Conservation (phyloP, 1,140 invertebrate species). For the Littorina saxatilis region DNA sequence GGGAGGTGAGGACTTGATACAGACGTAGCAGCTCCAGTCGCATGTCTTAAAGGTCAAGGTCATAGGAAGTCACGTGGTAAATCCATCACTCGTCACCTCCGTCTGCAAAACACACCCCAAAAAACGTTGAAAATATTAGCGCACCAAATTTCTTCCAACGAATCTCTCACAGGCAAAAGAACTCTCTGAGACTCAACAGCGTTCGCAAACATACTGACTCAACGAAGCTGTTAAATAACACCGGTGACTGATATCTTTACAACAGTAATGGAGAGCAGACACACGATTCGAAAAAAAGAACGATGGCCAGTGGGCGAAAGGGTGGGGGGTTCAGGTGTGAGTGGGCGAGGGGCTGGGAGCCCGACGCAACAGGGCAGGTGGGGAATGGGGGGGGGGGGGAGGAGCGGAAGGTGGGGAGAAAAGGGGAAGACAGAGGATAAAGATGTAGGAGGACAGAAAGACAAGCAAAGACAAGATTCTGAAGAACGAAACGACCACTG, state of each 20-base stretch:
- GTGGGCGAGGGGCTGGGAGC: not conserved
- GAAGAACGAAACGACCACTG: not conserved
- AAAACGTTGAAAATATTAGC: not conserved
- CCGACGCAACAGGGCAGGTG: not conserved
- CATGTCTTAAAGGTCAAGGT: conserved; percentile 37
- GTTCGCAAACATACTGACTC: not conserved
- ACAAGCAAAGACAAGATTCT: not conserved
- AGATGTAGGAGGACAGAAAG: not conserved
- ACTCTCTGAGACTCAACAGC: not conserved
- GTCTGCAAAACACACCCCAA: not conserved
- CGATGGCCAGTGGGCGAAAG: too few relatives aligned
- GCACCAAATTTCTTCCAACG: not conserved
- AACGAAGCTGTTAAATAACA: not conserved
- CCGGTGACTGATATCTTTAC: not conserved
- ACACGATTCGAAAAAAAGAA: not conserved
- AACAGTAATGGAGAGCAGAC: not conserved
- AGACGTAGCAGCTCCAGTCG: conserved; percentile 20
- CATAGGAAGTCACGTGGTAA: conserved; percentile 22
- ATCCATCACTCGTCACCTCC: conserved; percentile 24
- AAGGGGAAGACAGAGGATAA: not conserved
- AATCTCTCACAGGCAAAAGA: not conserved
- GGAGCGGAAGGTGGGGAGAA: not conserved
- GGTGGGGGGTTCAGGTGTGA: not conserved
- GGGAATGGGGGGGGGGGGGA: not conserved
- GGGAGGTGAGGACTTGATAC: conserved; percentile 8